Conservation (phyloP, 2,888 invertebrate genomes). For the Sicus ferrugineus region DNA sequence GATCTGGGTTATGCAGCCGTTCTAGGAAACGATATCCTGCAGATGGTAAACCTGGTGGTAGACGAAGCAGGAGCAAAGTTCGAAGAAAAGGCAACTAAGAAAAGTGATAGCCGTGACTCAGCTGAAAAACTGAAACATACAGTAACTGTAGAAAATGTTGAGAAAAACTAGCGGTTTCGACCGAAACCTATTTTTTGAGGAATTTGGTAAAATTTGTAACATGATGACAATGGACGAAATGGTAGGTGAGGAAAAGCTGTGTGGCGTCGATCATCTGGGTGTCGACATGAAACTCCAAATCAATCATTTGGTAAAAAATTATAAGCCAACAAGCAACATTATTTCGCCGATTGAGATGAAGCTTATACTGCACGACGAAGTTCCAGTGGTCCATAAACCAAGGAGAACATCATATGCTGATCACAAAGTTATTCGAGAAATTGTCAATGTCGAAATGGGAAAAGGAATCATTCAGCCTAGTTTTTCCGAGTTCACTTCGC, state of each 20-base stretch:
- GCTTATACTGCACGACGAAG: conserved; percentile 6
- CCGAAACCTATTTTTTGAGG: not conserved
- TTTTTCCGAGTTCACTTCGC: conserved; percentile 49
- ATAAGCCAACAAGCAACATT: not conserved
- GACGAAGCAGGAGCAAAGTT: conserved; percentile 4
- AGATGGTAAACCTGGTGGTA: not conserved
- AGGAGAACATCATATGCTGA: conserved; percentile 31
- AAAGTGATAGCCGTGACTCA: not conserved
- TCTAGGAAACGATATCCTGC: not conserved
- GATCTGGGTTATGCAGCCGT: not conserved
- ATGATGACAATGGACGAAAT: not conserved
- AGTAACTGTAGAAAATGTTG: not conserved
- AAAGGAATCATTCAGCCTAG: conserved; percentile 52
- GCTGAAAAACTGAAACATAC: not conserved
- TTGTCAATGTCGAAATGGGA: conserved; percentile 49
- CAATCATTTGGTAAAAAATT: not conserved
- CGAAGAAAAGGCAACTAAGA: not conserved
- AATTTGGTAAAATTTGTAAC: conserved; percentile 15
- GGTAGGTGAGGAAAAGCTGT: not conserved
- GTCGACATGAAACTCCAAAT: not conserved
- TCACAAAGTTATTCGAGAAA: conserved; percentile 39
- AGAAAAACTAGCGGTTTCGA: not conserved
- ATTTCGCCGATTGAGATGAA: conserved; percentile 15
- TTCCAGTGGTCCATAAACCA: conserved; percentile 5
- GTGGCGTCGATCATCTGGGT: not conserved